Percentiles rank a stretch among this genome's conserved stretches.
Conservation (phyloP, 2,797 vertebrate species). For the Pseudochirops cupreus region DNA sequence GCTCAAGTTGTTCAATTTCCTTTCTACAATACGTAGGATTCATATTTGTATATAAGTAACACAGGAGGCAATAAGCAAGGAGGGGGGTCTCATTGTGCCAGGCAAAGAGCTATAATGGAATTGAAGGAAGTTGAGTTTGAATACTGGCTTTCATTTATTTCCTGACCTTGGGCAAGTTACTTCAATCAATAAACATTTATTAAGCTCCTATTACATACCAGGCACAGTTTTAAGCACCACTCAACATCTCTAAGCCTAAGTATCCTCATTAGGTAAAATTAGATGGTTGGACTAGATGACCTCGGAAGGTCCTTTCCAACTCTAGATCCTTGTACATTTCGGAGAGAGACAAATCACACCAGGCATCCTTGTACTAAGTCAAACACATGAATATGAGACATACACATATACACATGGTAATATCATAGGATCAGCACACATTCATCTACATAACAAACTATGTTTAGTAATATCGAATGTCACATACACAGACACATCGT, state of each 20-base stretch:
- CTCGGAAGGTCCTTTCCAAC: not conserved
- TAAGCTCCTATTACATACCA: not conserved
- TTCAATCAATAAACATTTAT: not conserved
- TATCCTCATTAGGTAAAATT: not conserved
- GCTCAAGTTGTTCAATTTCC: not conserved
- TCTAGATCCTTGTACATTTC: not conserved
- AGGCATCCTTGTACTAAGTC: not conserved
- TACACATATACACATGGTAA: not conserved
- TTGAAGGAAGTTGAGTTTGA: not conserved
- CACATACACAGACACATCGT: slow-evolving; percentile 25
- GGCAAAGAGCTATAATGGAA: not conserved
- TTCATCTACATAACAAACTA: not conserved
- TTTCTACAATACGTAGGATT: not conserved
- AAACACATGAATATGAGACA: not conserved
- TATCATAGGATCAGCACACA: not conserved
- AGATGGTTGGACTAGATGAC: not conserved
- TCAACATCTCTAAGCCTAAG: not conserved
- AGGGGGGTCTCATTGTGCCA: not conserved
- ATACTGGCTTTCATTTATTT: not conserved
- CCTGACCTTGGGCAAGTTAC: not conserved
- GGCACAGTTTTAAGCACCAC: not conserved
- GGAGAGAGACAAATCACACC: not conserved
- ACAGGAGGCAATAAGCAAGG: not conserved
- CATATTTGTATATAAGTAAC: not conserved
- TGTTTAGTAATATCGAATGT: not conserved